phyloP scores from a whole-genome alignment of 2,797 vertebrate genomes.

The Tapera naevia region DNA sequence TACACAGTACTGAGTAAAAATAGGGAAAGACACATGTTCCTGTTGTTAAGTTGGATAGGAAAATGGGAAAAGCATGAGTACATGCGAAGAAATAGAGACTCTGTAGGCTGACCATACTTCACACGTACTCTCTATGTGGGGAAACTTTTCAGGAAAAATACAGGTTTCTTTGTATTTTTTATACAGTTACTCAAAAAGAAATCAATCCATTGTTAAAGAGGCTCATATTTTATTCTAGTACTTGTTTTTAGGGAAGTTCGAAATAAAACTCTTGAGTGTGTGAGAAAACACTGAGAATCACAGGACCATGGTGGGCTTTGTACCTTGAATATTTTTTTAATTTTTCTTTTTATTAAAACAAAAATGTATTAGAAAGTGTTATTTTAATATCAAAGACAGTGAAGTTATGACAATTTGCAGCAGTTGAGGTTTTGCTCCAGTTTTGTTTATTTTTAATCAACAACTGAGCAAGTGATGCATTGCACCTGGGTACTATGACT shows the following conservation, averaged over 20 bases:
- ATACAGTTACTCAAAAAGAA: background rate
- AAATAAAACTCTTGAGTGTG: background rate
- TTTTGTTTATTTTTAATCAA: background rate
- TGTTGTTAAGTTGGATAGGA: background rate
- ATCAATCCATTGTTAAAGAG: background rate
- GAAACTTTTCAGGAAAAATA: background rate
- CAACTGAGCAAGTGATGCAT: background rate
- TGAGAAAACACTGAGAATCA: background rate
- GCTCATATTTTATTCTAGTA: background rate
- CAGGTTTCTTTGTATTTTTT: background rate
- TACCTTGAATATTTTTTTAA: background rate
- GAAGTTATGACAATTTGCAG: background rate
- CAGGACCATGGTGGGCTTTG: background rate
- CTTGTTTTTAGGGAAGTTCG: background rate
- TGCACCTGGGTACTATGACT: background rate
- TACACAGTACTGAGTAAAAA: background rate
- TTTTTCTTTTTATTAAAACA: background rate
- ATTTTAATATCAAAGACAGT: background rate
- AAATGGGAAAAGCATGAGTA: background rate
- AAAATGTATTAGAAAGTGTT: background rate
- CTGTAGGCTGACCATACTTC: background rate
- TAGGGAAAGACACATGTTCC: background rate
- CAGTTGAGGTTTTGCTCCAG: background rate
- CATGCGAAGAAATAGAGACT: background rate
- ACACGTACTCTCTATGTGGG: background rate